Percentiles rank a stretch among this genome's conserved stretches.
These are phyloP conservation scores for Galeopsomyia nigrocyanea DNA, from an alignment of 2,888 invertebrate species.

Conservation along the genomic window DNA sequence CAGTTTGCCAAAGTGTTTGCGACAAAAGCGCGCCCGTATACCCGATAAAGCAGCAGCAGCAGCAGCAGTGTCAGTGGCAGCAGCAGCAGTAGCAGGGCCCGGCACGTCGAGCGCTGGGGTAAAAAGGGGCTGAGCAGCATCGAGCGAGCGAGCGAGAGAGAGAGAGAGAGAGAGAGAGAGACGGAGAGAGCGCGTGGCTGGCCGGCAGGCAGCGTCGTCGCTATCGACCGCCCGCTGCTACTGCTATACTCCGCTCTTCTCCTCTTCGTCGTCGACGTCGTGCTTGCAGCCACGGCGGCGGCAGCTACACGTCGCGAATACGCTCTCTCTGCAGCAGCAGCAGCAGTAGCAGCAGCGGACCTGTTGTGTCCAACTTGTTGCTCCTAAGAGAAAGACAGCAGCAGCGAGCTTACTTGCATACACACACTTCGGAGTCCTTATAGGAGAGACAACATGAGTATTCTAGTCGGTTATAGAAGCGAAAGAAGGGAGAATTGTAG, in stretches of 20 bases:
- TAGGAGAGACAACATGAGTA: too few relatives aligned
- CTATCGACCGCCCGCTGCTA: too few relatives aligned
- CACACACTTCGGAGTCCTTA: too few relatives aligned
- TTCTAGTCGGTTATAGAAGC: too few relatives aligned
- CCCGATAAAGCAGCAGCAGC: constrained; percentile 4
- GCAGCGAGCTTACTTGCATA: too few relatives aligned
- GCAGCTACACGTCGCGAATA: too few relatives aligned
- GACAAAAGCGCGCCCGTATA: neutral
- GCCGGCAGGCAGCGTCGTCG: constrained; percentile 7
- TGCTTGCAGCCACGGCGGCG: too few relatives aligned
- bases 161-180: constrained; percentile 26
- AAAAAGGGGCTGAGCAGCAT: constrained; percentile 17
- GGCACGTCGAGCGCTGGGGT: neutral
- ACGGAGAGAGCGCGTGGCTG: constrained; percentile 23
- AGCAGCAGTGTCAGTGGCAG: too few relatives aligned
- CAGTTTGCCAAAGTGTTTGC: neutral
- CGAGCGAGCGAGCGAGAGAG: neutral
- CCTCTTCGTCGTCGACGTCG: too few relatives aligned
- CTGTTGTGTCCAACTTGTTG: constrained; percentile 70
- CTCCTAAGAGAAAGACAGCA: constrained; percentile 53
- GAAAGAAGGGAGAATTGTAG: too few relatives aligned
- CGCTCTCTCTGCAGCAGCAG: constrained; percentile 9
- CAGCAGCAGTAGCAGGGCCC: constrained; percentile 1
- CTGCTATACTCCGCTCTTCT: too few relatives aligned
- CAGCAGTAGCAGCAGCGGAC: constrained; percentile 55